Conservation (phyloP, 2,888 invertebrate genomes). For the Hydropsyche betteni region DNA sequence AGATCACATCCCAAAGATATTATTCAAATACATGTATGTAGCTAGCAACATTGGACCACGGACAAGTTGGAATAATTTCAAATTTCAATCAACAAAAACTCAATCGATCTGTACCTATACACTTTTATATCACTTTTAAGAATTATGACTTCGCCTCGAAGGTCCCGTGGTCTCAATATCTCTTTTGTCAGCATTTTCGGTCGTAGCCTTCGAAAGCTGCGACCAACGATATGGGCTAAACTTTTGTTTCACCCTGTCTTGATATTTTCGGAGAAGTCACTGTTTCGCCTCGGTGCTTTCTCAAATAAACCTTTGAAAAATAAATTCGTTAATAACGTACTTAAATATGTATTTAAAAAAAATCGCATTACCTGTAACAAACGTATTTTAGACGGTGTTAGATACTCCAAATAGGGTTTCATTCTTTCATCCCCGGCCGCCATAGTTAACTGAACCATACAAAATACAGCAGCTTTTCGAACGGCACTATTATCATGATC, state of each 20-base stretch:
- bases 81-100: conserved; percentile 4
- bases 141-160: conserved; percentile 19
- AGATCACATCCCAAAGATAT: conserved; percentile 18
- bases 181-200: conserved; percentile 34
- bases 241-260: conserved; percentile 59
- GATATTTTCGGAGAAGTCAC: conserved; percentile 51
- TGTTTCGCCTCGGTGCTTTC: conserved; percentile 62
- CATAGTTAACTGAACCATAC: conserved; percentile 93
- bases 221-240: conserved; percentile 54
- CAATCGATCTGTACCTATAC: conserved; percentile 18
- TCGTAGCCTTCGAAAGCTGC: not conserved
- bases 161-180: conserved; percentile 27
- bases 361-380: conserved; percentile 70
- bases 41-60: conserved; percentile 25
- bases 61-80: not conserved
- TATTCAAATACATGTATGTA: not conserved
- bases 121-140: conserved; percentile 22
- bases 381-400: conserved; percentile 91
- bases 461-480: conserved; percentile 95
- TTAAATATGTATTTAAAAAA: conserved; percentile 1
- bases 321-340: not conserved
- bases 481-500: conserved; percentile 93
- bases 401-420: conserved; percentile 79
- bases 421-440: conserved; percentile 88
- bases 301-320: conserved; percentile 61